Evolutionary conservation across 2,113 vertebrate species (phyloP).

Genomic region (Mohoua ochrocephala): DNA sequence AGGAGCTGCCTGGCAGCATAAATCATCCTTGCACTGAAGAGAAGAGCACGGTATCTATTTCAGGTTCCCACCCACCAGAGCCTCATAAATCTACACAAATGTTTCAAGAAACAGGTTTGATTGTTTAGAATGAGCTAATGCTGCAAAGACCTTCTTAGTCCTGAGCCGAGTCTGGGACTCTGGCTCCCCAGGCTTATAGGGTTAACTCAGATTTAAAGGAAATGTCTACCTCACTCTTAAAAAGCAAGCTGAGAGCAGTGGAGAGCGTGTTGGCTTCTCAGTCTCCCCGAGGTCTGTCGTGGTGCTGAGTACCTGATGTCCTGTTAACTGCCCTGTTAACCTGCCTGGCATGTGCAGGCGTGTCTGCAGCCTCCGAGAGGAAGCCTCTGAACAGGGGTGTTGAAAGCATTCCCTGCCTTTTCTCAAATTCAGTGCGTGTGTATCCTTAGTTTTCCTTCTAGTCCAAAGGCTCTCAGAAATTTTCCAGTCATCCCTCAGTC

Average conservation of each 20-base stretch:
- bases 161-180: background rate
- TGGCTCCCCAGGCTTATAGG: background rate
- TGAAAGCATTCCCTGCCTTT: background rate
- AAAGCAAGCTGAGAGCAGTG: background rate
- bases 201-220: slow-evolving; percentile 40
- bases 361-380: background rate
- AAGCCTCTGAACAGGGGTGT: background rate
- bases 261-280: background rate
- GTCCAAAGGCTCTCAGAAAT: background rate
- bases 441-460: background rate
- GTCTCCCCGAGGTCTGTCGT: background rate
- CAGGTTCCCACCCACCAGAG: slow-evolving; percentile 48
- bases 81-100: slow-evolving; percentile 44
- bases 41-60: slow-evolving; percentile 23
- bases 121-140: slow-evolving; percentile 41
- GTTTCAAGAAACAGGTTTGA: slow-evolving; percentile 16
- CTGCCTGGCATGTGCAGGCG: background rate
- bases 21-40: slow-evolving; percentile 47
- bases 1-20: slow-evolving; percentile 32
- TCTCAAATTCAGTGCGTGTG: rapidly evolving
- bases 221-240: background rate
- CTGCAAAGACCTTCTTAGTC: slow-evolving; percentile 19
- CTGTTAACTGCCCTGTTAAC: background rate
- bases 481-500: background rate
- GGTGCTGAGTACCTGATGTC: slow-evolving; percentile 25